Base-by-base conservation (phyloP, 2,113 vertebrate species). In the Lagenorhynchus albirostris region DNA sequence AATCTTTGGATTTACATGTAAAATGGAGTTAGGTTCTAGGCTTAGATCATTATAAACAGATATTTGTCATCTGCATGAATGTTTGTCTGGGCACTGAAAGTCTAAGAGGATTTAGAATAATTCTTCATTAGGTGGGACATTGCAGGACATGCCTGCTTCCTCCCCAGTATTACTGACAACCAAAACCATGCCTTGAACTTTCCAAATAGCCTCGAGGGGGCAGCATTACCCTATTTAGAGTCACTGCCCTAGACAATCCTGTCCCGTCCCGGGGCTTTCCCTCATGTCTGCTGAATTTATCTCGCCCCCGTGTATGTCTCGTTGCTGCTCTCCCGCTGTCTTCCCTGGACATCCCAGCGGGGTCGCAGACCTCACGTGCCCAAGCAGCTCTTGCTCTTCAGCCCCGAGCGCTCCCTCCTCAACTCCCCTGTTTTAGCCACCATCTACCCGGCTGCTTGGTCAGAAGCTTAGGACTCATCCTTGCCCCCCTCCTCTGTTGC, bases 201-300 rank as follows among this genome's bases (percentile, higher is more conserved):
- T 79, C 41, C 77, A 73, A 25, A 8, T 12, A 50, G 38, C 76
- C 96, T 63, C 53, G 60, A 97, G 97, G 65, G 95, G 95, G 89
- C 96, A 96, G 96, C 76, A 74, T 60, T 53, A 21, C 65, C 82
- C 44, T 70, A 14, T 1, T 10, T 53, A 88, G 17, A 79, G 31
- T 21, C 63, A 8, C 38, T 7, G 15, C 6, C 10, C 55, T 21
- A 3, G 29, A 13, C 60, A 26, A 5, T 15, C 17, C 9, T 23
- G 1, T 58, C 31, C 33, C 2, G 15, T 6, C 44, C 53, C 14
- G 0, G 76, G 70, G 21, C 25, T 80, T 86, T 29, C 5, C 6
- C 1, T 4, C 26, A 0, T 0, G 6, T 38, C 50, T 81, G 9
- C 10, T 13, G 3, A 50, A 23, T 26, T 29, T 14, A 26, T 62